Evolutionary conservation across 2,888 invertebrate species (phyloP).

Genomic region (Leptodirus hochenwartii): DNA sequence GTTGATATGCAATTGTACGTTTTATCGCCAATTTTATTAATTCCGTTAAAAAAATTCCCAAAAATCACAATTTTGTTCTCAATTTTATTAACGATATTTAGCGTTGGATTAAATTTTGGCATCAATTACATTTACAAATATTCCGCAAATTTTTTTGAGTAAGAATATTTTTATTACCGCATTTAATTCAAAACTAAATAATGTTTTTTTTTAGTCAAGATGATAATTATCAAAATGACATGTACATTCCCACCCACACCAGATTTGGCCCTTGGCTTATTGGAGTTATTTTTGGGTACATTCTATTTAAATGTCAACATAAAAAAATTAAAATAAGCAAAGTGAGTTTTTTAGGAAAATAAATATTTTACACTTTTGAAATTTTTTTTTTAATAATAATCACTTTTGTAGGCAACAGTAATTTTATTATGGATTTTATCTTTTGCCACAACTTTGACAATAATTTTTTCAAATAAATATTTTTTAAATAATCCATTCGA

Average conservation of each 20-base stretch:
- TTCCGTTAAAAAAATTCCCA: conserved; percentile 15
- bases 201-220: neutral
- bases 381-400: no score
- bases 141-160: no score
- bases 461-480: no score
- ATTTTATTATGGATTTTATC: no score
- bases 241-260: conserved; percentile 9
- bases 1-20: conserved; percentile 24
- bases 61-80: conserved; percentile 10
- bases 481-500: no score
- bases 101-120: conserved; percentile 7
- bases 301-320: neutral
- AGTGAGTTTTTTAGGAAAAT: neutral
- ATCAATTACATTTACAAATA: no score
- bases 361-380: no score
- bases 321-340: neutral
- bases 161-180: no score
- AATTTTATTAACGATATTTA: conserved; percentile 8
- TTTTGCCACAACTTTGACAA: no score
- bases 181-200: no score
- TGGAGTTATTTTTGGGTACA: conserved; percentile 10
- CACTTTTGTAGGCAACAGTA: no score
- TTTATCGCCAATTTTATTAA: conserved; percentile 19
- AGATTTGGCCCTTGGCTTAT: conserved; percentile 15
- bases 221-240: neutral